Conservation (phyloP, 2,797 vertebrate species). For the Gallinago stenura region DNA sequence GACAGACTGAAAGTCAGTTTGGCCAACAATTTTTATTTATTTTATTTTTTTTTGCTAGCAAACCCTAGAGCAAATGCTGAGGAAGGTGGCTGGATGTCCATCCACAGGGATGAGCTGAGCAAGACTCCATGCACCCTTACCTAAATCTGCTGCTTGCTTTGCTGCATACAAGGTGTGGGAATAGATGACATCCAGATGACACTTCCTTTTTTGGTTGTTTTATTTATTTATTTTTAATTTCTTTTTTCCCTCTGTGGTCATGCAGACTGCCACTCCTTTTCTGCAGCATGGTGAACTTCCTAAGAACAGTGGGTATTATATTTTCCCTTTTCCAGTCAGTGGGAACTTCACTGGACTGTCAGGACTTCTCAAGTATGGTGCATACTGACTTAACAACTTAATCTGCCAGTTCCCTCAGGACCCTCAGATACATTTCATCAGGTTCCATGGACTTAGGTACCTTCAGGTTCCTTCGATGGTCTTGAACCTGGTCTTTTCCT, state of each 20-base stretch:
- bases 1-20: background rate
- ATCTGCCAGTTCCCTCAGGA: background rate
- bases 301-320: background rate
- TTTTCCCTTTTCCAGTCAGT: background rate
- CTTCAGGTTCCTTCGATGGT: background rate
- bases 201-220: background rate
- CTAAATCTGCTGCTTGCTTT: background rate
- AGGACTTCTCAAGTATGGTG: background rate
- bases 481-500: background rate
- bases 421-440: background rate
- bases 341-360: background rate
- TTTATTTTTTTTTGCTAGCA: background rate
- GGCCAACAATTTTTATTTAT: background rate
- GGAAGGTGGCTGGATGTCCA: background rate
- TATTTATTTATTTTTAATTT: no score
- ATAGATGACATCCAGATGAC: background rate
- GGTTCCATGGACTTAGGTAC: background rate
- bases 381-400: background rate
- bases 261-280: background rate
- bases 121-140: background rate
- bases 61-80: background rate
- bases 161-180: background rate
- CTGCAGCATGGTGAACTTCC: rapidly evolving
- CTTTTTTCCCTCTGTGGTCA: rapidly evolving
- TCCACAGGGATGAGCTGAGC: background rate